Conservation (phyloP, 2,797 vertebrate genomes). For the Tadarida brasiliensis region DNA sequence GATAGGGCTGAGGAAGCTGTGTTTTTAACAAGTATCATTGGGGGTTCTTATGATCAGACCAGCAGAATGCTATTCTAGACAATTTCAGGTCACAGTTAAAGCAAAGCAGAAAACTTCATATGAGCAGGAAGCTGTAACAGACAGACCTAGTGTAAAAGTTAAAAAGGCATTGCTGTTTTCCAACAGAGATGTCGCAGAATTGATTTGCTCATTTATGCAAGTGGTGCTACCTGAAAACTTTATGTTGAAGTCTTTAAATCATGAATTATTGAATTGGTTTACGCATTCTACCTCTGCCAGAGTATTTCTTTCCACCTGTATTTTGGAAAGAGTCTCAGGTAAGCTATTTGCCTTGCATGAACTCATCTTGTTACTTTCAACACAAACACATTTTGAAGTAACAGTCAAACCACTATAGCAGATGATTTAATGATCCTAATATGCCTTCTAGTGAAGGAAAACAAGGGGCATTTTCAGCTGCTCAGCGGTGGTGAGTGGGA, state of each 20-base stretch:
- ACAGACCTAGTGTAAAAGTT: neutral
- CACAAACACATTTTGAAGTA: neutral
- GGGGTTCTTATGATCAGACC: neutral
- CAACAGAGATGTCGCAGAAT: neutral
- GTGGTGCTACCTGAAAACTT: neutral
- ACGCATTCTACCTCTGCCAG: neutral
- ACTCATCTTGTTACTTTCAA: slow-evolving; percentile 36
- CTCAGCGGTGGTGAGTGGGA: neutral
- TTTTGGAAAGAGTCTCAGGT: slow-evolving; percentile 52
- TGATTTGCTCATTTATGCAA: neutral
- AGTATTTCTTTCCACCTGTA: neutral
- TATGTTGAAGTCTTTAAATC: slow-evolving; percentile 17
- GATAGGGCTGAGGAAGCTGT: neutral
- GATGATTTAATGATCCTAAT: slow-evolving; percentile 55
- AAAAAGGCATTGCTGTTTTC: neutral
- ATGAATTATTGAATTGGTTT: slow-evolving; percentile 33
- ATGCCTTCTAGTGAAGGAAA: slow-evolving; percentile 36
- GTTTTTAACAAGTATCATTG: slow-evolving; percentile 6
- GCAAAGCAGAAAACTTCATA: neutral
- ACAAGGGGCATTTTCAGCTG: neutral
- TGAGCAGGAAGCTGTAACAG: neutral
- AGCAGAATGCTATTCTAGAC: neutral
- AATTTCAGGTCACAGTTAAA: neutral
- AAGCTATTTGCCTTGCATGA: neutral
- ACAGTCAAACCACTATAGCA: neutral